These are phyloP conservation scores for Andrena praecox DNA, from an alignment of 2,888 invertebrate species.

Conservation along the genomic window DNA sequence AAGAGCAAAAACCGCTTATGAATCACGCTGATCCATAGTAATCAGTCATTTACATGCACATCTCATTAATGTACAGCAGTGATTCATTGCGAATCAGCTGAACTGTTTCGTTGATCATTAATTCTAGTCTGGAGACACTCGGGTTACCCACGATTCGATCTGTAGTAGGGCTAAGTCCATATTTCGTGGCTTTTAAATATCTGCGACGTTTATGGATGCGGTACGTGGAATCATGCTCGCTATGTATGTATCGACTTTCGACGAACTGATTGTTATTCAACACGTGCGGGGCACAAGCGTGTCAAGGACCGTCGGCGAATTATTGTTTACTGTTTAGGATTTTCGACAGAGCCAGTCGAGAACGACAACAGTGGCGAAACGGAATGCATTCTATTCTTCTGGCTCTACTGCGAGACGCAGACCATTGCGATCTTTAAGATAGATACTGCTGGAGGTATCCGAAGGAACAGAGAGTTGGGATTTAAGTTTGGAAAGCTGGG, in stretches of 20 bases:
- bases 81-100: background rate
- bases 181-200: background rate
- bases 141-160: too few relatives aligned
- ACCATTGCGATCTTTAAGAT: background rate
- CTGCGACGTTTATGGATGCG: background rate
- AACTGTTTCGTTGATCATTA: background rate
- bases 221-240: background rate
- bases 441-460: background rate
- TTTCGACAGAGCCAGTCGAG: slow-evolving; percentile 10
- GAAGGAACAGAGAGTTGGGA: background rate
- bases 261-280: slow-evolving; percentile 67
- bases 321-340: slow-evolving; percentile 56
- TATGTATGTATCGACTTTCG: slow-evolving; percentile 19
- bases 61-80: background rate
- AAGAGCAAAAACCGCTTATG: background rate
- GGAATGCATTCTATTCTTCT: background rate
- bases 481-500: too few relatives aligned
- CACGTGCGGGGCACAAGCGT: slow-evolving; percentile 54
- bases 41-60: background rate
- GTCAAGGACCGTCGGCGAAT: slow-evolving; percentile 74
- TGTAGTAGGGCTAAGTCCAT: background rate
- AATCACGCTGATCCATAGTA: slow-evolving; percentile 1
- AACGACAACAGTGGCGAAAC: background rate
- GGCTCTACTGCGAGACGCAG: background rate
- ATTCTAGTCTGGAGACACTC: background rate